Evolutionary conservation across 1,140 invertebrate species (phyloP).

Genomic region (Drosophila sp.): DNA sequence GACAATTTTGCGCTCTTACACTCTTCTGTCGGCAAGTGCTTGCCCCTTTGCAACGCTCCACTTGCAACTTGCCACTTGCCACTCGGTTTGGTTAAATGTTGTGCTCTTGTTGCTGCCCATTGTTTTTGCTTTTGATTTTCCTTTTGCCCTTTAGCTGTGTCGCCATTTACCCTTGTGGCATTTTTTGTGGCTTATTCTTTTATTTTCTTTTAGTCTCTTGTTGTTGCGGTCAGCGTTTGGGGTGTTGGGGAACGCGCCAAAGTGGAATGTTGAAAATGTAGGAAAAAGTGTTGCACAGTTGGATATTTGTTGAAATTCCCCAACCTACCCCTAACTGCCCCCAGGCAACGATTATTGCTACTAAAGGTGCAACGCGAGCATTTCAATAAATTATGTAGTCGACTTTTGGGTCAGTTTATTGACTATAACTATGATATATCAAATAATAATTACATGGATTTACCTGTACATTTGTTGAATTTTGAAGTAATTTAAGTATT

Average conservation of each 20-base stretch:
- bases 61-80: neutral
- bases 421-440: neutral
- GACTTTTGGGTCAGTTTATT: neutral
- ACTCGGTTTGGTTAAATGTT: constrained; percentile 41
- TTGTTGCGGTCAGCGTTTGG: constrained; percentile 53
- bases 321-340: neutral
- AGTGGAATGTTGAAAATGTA: constrained; percentile 46
- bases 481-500: constrained; percentile 3
- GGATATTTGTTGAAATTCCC: constrained; percentile 1
- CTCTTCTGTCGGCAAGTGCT: constrained; percentile 38
- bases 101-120: constrained; percentile 23
- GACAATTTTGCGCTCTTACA: constrained; percentile 57
- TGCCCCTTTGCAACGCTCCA: constrained; percentile 11
- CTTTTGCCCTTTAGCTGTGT: constrained; percentile 64
- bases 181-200: constrained; percentile 47
- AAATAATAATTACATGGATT: neutral
- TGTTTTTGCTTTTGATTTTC: neutral
- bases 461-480: constrained; percentile 25
- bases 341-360: too few relatives aligned
- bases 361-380: constrained; percentile 5
- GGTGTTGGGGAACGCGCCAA: constrained; percentile 3
- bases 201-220: constrained; percentile 48
- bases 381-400: constrained; percentile 16
- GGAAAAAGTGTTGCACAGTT: constrained; percentile 13
- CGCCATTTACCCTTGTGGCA: constrained; percentile 63